phyloP scores from a whole-genome alignment of 2,797 vertebrate species.

The Eulemur rubriventer region DNA sequence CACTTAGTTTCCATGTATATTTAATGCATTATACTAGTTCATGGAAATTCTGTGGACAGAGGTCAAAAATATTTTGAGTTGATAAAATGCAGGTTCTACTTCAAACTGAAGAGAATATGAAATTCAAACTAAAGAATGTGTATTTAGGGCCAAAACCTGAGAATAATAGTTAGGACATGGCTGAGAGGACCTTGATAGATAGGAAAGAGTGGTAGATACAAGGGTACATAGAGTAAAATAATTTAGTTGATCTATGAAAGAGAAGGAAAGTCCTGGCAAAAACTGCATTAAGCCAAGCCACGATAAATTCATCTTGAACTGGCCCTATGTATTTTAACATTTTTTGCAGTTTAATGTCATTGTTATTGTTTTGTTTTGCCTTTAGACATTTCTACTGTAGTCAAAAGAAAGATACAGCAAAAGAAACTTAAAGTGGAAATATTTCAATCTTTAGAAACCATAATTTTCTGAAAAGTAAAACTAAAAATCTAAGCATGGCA shows the following conservation, averaged over 20 bases:
- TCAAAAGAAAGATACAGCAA: neutral
- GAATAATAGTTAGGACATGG: neutral
- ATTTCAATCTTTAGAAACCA: neutral
- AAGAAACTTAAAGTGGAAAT: neutral
- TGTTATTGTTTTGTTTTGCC: neutral
- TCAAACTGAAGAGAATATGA: neutral
- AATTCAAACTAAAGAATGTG: neutral
- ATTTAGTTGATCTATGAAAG: neutral
- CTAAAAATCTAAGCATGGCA: neutral
- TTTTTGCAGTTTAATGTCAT: neutral
- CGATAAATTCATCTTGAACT: neutral
- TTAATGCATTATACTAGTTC: neutral
- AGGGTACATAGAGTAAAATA: neutral
- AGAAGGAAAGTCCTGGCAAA: neutral
- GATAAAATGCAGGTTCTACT: neutral
- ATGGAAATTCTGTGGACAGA: neutral
- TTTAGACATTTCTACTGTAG: neutral
- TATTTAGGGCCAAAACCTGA: neutral
- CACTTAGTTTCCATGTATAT: neutral
- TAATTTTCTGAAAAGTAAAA: constrained; percentile 14
- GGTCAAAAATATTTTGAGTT: neutral
- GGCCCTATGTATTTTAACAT: neutral
- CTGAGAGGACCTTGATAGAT: neutral
- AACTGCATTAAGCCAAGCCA: neutral
- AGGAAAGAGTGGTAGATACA: neutral